Evolutionary conservation across 1,140 invertebrate genomes (phyloP).

Genomic region (Drosophila rhopaloa): DNA sequence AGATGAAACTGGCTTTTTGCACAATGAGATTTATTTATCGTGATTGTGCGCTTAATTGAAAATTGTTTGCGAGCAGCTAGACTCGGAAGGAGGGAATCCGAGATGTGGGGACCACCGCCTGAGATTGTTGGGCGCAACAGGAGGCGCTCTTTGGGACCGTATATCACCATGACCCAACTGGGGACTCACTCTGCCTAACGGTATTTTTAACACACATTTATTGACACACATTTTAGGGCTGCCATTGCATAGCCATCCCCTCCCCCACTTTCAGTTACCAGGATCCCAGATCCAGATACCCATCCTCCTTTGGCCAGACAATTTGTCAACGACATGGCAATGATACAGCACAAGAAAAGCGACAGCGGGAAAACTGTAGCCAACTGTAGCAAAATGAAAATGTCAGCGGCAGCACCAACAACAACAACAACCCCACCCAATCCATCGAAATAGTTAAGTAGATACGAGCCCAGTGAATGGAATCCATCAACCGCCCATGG

Average conservation of each 20-base stretch:
- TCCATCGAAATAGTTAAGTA: conserved; percentile 56
- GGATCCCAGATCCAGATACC: neutral
- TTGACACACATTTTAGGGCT: conserved; percentile 64
- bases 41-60: conserved; percentile 81
- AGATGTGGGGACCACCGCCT: conserved; percentile 35
- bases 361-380: conserved; percentile 59
- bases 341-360: conserved; percentile 45
- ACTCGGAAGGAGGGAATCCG: neutral
- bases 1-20: conserved; percentile 59
- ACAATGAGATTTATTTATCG: conserved; percentile 82
- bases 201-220: conserved; percentile 60
- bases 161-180: conserved; percentile 61
- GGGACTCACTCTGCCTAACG: conserved; percentile 36
- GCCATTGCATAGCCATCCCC: no score
- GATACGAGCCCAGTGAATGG: conserved; percentile 57
- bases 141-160: conserved; percentile 35
- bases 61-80: conserved; percentile 65
- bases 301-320: conserved; percentile 25
- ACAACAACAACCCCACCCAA: conserved; percentile 17
- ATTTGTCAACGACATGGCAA: conserved; percentile 73
- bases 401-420: conserved; percentile 52
- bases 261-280: neutral
- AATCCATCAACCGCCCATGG: conserved; percentile 77
- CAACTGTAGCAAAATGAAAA: conserved; percentile 71
- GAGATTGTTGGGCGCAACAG: conserved; percentile 58